Evolutionary conservation across 2,113 vertebrate genomes (phyloP).

Genomic region (Chunga burmeisteri): DNA sequence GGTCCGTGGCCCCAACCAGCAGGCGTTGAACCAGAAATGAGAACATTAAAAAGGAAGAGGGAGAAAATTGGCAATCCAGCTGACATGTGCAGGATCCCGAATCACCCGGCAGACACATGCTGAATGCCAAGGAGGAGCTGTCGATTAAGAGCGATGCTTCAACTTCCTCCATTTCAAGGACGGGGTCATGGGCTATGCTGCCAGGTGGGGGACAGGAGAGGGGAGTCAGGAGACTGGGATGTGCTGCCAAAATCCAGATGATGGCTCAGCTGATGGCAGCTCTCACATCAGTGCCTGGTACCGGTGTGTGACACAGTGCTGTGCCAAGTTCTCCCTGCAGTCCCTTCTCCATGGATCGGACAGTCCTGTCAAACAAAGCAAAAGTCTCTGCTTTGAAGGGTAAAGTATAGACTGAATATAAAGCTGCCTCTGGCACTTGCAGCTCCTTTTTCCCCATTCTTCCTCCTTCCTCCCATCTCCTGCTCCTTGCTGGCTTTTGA

Average conservation of each 20-base stretch:
- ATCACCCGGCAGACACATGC: neutral
- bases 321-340: neutral
- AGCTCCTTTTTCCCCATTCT: neutral
- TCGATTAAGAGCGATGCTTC: rapidly evolving
- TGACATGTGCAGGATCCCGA: neutral
- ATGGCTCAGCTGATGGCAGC: neutral
- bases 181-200: neutral
- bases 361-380: neutral
- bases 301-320: rapidly evolving
- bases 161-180: neutral
- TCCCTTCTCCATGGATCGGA: neutral
- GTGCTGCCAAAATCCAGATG: neutral
- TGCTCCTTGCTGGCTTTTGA: neutral
- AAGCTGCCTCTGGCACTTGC: neutral
- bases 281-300: neutral
- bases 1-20: neutral
- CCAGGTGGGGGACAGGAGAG: neutral
- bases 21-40: slow-evolving; percentile 7
- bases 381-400: neutral
- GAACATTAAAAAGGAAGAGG: neutral
- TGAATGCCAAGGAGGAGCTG: neutral
- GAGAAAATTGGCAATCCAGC: neutral
- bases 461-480: neutral
- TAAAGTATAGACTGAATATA: neutral
- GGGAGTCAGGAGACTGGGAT: neutral